Evolutionary conservation across 2,797 vertebrate genomes (phyloP).

Genomic region (Tolypeutes matacus): DNA sequence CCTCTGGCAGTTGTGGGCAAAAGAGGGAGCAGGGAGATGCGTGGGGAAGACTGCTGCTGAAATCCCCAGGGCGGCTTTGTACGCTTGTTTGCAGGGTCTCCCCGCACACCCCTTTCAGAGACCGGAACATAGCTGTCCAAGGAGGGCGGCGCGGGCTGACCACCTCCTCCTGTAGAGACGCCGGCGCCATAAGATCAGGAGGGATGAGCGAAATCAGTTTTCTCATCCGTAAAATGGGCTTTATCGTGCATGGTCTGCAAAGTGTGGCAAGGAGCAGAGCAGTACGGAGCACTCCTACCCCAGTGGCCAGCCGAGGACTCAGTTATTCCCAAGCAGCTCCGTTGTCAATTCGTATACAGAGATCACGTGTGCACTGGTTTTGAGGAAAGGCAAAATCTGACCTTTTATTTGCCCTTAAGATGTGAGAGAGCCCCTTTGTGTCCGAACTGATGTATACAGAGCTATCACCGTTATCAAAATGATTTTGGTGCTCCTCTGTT

Average conservation of each 20-base stretch:
- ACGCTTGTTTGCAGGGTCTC: neutral
- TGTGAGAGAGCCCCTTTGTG: neutral
- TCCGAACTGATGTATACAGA: neutral
- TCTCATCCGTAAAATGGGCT: constrained; percentile 41
- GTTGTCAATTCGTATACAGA: neutral
- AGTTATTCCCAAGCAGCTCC: neutral
- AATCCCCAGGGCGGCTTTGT: neutral
- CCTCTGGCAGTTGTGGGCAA: neutral
- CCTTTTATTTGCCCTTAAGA: constrained; percentile 33
- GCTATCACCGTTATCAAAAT: neutral
- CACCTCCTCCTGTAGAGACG: neutral
- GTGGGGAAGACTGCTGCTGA: neutral
- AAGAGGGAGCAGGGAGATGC: neutral
- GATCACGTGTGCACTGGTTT: neutral
- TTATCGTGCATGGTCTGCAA: neutral
- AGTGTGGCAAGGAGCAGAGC: neutral
- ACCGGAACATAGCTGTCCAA: neutral
- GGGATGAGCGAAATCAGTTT: neutral
- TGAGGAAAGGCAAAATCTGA: neutral
- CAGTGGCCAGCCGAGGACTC: neutral
- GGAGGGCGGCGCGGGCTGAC: neutral
- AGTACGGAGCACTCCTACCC: neutral
- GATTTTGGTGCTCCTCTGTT: neutral
- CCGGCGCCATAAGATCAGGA: neutral
- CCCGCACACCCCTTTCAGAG: neutral